Evolutionary conservation across 2,113 vertebrate genomes (phyloP), one percentile per base, ranked within the genome.

Genomic region (Gallinago paraguaiae): DNA sequence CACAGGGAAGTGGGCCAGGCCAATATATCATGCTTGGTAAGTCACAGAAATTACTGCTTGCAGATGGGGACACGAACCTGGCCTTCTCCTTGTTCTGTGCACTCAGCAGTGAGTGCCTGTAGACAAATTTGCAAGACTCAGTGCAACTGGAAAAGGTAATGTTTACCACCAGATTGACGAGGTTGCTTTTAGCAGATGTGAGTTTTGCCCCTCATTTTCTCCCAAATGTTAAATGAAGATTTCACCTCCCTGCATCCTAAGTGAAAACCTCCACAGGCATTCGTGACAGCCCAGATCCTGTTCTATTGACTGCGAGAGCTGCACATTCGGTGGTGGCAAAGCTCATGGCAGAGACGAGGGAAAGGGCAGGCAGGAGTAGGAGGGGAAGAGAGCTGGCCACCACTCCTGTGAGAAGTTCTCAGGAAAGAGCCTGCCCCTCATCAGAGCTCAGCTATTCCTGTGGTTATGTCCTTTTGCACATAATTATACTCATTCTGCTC

Each of bases 401-500:
- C 8, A 39, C 7, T 64, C 59, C 78, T 25, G 45, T 0, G 3
- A 76, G 74, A 51, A 41, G 7, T 10, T 79, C 57, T 87, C 30
- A 53, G 20, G 11, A 82, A 91, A 82, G 70, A 82, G 39, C 33
- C 61, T 64, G 28, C 7, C 30, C 43, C 37, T 89, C 53, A 76
- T 50, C 67, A 84, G 68, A 91, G 60, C 70, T 79, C 77, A 84
- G 48, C 70, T 94, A 56, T 90, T 96, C 84, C 53, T 95, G 53
- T 68, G 70, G 68, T 56, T 87, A 28, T 46, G 13, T 79, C 61
- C 20, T 63, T 77, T 92, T 65, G 11, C 59, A 85, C 50, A 51
- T 46, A 94, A 92, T 88, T 90, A 83, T 24, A 88, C 59, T 83
- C 22, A 51, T 74, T 93, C 80, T 92, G 54, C 68, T 92, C 71